Conservation (phyloP, 1,140 invertebrate species). For the Melipona quadrifasciata region DNA sequence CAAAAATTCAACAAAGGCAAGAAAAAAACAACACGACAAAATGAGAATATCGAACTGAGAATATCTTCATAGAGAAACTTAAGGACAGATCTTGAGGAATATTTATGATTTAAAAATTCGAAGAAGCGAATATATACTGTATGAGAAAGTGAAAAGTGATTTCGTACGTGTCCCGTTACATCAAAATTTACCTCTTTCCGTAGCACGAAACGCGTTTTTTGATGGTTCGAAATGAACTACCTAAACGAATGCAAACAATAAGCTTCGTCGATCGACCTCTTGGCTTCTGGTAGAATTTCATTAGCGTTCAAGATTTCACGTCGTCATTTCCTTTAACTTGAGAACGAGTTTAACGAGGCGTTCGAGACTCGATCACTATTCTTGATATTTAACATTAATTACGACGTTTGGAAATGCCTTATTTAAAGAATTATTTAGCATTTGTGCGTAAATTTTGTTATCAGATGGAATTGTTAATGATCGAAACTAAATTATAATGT, state of each 20-base stretch:
- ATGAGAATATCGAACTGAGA: not conserved
- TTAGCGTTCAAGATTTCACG: slow-evolving; percentile 68
- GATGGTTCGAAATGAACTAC: slow-evolving; percentile 43
- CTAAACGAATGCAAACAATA: not conserved
- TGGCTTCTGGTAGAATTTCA: slow-evolving; percentile 68
- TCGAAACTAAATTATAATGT: too few relatives aligned
- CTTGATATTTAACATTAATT: not conserved
- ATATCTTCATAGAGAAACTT: not conserved
- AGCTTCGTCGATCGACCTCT: slow-evolving; percentile 66
- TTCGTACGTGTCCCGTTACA: not conserved
- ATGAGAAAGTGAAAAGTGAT: not conserved
- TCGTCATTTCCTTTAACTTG: slow-evolving; percentile 75
- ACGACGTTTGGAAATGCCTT: not conserved
- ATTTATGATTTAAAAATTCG: not conserved
- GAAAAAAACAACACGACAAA: not conserved
- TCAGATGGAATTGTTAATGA: not conserved
- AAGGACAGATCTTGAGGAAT: not conserved
- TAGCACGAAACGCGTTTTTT: slow-evolving; percentile 40
- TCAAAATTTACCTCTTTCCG: not conserved
- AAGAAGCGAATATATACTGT: too few relatives aligned
- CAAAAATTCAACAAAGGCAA: not conserved
- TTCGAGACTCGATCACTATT: not conserved
- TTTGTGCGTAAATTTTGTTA: not conserved
- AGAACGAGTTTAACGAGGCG: not conserved
- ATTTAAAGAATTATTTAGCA: too few relatives aligned